Percentiles rank a stretch among this genome's conserved stretches.
phyloP scores from a whole-genome alignment of 1,140 invertebrate species.

The Nixonia krombeini region DNA sequence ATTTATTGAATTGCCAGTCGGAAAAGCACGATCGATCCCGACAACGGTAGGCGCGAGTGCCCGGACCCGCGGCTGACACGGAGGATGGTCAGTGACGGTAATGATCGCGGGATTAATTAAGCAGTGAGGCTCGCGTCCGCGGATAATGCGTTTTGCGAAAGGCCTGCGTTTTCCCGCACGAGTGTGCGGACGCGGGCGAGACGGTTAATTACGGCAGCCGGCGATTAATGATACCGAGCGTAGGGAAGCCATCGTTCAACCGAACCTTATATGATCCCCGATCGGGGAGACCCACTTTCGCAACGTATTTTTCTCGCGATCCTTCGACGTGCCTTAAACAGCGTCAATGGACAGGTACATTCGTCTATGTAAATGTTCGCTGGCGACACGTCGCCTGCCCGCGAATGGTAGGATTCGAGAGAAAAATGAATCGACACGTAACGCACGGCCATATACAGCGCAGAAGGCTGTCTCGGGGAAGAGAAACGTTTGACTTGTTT shows the following conservation, averaged over 20 bases:
- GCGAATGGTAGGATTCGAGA: conserved; percentile 20
- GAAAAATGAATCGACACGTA: conserved; percentile 40
- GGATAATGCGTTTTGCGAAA: conserved; percentile 36
- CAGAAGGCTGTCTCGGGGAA: no score
- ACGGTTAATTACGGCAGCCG: conserved; percentile 49
- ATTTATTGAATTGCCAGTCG: conserved; percentile 5
- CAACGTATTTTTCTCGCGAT: conserved; percentile 29
- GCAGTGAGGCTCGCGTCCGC: conserved; percentile 4
- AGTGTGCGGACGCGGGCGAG: conserved; percentile 7
- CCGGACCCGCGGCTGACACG: background rate
- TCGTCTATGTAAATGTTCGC: conserved; percentile 17
- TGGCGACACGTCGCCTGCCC: conserved; percentile 1
- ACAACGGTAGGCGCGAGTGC: conserved; percentile 1
- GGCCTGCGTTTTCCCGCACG: conserved; percentile 6
- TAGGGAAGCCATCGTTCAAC: conserved; percentile 27
- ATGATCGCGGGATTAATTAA: conserved; percentile 12
- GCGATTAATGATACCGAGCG: conserved; percentile 47
- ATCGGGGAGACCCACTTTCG: conserved; percentile 49
- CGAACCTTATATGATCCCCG: conserved; percentile 35
- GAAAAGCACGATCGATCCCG: background rate
- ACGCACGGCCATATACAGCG: conserved; percentile 46
- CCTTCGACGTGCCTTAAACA: conserved; percentile 4
- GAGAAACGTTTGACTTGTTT: no score
- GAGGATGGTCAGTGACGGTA: background rate
- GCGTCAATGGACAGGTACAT: conserved; percentile 1